A percentile compares a stretch with the other conserved stretches of the same genome.
phyloP scores from a whole-genome alignment of 2,113 vertebrate genomes.

The Litocranius walleri region DNA sequence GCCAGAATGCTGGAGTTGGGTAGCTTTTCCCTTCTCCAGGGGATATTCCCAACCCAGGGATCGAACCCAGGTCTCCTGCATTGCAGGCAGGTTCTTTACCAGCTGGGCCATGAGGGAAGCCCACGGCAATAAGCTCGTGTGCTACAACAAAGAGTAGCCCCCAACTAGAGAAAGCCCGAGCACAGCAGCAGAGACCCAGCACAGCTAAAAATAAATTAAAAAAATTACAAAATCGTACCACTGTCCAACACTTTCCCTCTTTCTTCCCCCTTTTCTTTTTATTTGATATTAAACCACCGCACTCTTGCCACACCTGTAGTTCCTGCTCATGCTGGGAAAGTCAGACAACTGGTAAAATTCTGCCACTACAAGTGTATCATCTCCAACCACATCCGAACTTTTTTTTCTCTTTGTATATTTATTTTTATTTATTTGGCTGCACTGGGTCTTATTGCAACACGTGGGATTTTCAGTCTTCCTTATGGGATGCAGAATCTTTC shows the following conservation, averaged over 20 bases:
- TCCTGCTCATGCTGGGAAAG: neutral
- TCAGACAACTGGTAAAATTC: neutral
- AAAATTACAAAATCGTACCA: neutral
- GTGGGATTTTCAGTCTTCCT: neutral
- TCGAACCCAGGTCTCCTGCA: neutral
- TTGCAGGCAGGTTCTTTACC: neutral
- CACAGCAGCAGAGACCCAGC: neutral
- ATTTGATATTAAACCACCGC: neutral
- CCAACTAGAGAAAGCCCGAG: neutral
- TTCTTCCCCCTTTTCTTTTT: neutral
- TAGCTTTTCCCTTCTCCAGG: neutral
- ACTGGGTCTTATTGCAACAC: neutral
- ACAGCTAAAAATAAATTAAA: neutral
- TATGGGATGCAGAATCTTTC: fast-evolving
- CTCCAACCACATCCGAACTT: neutral
- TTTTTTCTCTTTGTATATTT: neutral
- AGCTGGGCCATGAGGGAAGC: neutral
- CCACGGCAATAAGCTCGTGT: fast-evolving
- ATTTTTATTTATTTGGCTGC: neutral
- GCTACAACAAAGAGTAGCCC: neutral
- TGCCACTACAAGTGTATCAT: neutral
- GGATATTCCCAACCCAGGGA: neutral
- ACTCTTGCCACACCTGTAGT: neutral
- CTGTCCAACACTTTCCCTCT: neutral
- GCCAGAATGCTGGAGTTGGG: neutral